These are phyloP conservation scores for Acanthurus leucopareius DNA, from an alignment of 2,797 vertebrate species.

Conservation along the genomic window DNA sequence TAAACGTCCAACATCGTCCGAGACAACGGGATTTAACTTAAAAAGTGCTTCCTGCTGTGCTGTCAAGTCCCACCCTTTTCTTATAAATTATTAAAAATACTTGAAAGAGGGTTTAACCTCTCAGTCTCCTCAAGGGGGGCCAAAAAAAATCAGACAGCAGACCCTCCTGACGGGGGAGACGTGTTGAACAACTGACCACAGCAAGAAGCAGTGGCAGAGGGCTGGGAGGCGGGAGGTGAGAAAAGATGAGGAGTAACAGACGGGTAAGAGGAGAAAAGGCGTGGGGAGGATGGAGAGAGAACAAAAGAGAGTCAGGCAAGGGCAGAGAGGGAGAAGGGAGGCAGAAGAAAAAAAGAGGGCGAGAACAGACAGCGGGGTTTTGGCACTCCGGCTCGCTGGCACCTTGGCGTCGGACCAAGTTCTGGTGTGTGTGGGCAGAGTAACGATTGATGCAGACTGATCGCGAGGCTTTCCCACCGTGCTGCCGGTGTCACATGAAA, in stretches of 20 bases:
- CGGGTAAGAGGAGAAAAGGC: constrained; percentile 33
- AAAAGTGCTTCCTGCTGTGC: constrained; percentile 28
- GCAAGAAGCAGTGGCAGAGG: constrained; percentile 34
- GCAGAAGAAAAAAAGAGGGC: constrained; percentile 33
- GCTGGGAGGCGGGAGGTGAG: constrained; percentile 61
- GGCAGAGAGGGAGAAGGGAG: constrained; percentile 33
- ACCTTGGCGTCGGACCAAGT: constrained; percentile 57
- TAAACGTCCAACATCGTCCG: constrained; percentile 29
- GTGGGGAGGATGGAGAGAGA: constrained; percentile 31
- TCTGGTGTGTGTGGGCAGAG: constrained; percentile 66
- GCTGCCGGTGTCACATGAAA: constrained; percentile 60
- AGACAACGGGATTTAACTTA: constrained; percentile 51
- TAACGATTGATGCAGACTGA: constrained; percentile 60
- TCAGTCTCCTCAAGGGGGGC: constrained; percentile 20
- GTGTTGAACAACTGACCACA: constrained; percentile 51
- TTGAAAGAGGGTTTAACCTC: constrained; percentile 46
- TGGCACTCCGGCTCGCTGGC: constrained; percentile 52
- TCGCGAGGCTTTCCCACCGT: constrained; percentile 65
- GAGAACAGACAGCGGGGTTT: constrained; percentile 58
- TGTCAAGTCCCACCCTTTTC: constrained; percentile 39
- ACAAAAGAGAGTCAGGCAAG: constrained; percentile 46
- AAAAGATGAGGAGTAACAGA: constrained; percentile 69
- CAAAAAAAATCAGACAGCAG: constrained; percentile 29
- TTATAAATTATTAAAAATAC: constrained; percentile 40
- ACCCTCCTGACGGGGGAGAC: constrained; percentile 35